Evolutionary conservation across 2,888 invertebrate species (phyloP).

Genomic region (Galeopsomyia nigrocyanea): DNA sequence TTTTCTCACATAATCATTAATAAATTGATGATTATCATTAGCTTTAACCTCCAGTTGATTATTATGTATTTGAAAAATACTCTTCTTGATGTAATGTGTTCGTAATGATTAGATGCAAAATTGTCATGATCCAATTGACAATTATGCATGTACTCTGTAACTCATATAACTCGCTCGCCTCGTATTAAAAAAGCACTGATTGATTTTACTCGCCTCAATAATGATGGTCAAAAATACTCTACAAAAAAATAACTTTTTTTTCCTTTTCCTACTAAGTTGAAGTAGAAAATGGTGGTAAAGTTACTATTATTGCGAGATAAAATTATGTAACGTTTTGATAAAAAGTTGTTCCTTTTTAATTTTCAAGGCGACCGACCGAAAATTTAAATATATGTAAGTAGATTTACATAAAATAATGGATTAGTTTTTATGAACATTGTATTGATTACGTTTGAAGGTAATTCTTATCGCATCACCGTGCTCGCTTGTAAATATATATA

Average conservation of each 20-base stretch:
- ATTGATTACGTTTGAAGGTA: neutral
- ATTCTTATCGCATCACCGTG: constrained; percentile 18
- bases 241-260: too few species aligned
- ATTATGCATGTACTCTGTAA: neutral
- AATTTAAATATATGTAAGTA: constrained; percentile 11
- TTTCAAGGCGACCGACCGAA: constrained; percentile 36
- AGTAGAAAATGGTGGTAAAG: too few species aligned
- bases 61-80: constrained; percentile 23
- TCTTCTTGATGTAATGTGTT: constrained; percentile 8
- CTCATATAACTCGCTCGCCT: constrained; percentile 31
- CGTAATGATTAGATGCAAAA: constrained; percentile 7
- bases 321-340: neutral
- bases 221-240: neutral
- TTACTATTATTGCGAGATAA: too few species aligned
- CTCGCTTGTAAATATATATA: constrained; percentile 33
- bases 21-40: constrained; percentile 7
- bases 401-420: neutral
- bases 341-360: constrained; percentile 29
- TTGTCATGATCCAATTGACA: neutral
- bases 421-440: too few species aligned
- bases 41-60: constrained; percentile 20
- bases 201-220: constrained; percentile 19
- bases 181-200: constrained; percentile 30
- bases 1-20: neutral
- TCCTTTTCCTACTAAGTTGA: too few species aligned